Percentiles rank a stretch among this genome's conserved stretches.
phyloP scores from a whole-genome alignment of 2,888 invertebrate species.

The Timema podura region DNA sequence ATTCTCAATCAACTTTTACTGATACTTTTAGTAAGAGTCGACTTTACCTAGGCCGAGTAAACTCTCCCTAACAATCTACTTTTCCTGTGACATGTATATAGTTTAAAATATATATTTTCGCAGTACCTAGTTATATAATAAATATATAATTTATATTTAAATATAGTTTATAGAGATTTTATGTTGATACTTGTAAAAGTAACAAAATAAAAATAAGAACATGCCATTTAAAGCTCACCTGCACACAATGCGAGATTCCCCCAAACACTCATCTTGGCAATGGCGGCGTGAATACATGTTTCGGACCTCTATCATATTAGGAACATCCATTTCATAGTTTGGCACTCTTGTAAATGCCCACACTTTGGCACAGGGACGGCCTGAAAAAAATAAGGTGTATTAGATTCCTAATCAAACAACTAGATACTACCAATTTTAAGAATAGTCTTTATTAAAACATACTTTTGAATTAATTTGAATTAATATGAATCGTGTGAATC shows the following conservation, averaged over 20 bases:
- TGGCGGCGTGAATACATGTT: slow-evolving; percentile 46
- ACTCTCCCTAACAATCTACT: too few relatives aligned
- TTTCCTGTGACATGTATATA: too few relatives aligned
- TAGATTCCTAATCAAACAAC: too few relatives aligned
- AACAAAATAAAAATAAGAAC: slow-evolving; percentile 1
- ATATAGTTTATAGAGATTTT: not conserved
- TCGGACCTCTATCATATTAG: slow-evolving; percentile 45
- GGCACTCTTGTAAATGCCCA: slow-evolving; percentile 50
- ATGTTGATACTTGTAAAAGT: not conserved
- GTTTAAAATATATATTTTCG: too few relatives aligned
- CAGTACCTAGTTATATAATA: too few relatives aligned
- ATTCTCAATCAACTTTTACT: too few relatives aligned
- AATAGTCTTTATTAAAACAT: too few relatives aligned
- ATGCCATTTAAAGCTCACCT: slow-evolving; percentile 35
- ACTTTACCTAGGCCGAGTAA: too few relatives aligned
- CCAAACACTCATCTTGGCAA: slow-evolving; percentile 49
- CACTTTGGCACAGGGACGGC: slow-evolving; percentile 43
- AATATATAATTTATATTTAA: not conserved
- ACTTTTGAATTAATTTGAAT: too few relatives aligned
- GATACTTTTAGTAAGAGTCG: too few relatives aligned
- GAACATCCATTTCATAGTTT: slow-evolving; percentile 45
- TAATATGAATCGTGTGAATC: too few relatives aligned
- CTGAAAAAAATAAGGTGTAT: slow-evolving; percentile 31
- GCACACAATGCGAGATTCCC: slow-evolving; percentile 47
- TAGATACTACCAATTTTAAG: too few relatives aligned